phyloP scores from a whole-genome alignment of 2,113 vertebrate genomes.

The Dendrocopos noguchii region DNA sequence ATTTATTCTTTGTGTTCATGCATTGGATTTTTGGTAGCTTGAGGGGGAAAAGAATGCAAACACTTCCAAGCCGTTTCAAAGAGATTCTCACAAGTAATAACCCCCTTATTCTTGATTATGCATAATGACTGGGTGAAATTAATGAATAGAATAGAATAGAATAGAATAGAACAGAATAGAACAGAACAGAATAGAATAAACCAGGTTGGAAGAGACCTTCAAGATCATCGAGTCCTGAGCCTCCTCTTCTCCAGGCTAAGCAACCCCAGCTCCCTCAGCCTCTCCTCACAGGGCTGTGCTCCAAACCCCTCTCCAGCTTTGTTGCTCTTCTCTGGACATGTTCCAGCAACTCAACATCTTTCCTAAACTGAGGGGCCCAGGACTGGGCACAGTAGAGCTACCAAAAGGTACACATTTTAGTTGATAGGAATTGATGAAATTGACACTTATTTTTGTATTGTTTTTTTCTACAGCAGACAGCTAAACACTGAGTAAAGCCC shows the following conservation, averaged over 20 bases:
- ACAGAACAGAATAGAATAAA: too few relatives aligned
- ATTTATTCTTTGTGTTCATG: neutral
- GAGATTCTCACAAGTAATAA: neutral
- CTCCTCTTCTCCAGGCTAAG: too few relatives aligned
- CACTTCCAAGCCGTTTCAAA: neutral
- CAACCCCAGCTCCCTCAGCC: too few relatives aligned
- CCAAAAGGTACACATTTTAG: neutral
- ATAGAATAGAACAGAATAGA: too few relatives aligned
- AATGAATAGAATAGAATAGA: too few relatives aligned
- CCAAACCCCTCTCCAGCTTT: too few relatives aligned
- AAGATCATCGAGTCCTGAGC: too few relatives aligned
- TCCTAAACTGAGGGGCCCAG: too few relatives aligned
- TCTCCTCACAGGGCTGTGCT: too few relatives aligned
- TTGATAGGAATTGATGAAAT: neutral
- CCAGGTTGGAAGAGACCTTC: too few relatives aligned
- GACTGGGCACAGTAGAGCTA: neutral
- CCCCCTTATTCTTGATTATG: neutral
- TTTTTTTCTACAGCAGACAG: neutral
- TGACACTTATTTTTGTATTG: neutral
- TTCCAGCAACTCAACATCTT: too few relatives aligned
- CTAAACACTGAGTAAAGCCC: neutral
- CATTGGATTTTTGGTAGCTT: neutral
- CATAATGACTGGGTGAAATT: conserved; percentile 8
- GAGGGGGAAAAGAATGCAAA: neutral
- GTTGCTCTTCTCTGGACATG: too few relatives aligned